These are phyloP conservation scores for Willisornis vidua DNA, from an alignment of 2,113 vertebrate species.

Conservation along the genomic window DNA sequence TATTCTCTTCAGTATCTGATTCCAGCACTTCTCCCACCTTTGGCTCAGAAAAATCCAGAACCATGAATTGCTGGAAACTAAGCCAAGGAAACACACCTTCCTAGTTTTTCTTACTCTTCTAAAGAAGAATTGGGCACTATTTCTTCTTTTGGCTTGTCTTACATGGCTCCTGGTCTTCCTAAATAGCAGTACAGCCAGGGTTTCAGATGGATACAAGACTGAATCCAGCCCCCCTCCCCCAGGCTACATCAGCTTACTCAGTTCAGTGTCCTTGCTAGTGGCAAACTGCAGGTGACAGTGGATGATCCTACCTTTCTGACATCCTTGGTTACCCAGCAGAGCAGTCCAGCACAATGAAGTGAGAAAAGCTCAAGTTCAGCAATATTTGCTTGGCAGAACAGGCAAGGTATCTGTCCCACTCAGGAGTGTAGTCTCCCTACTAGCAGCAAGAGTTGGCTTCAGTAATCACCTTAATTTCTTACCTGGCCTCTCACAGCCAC, in stretches of 20 bases:
- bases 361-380: background rate
- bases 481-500: background rate
- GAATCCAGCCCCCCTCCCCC: background rate
- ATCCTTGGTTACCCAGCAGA: background rate
- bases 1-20: background rate
- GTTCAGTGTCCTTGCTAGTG: background rate
- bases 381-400: background rate
- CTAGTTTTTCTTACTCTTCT: background rate
- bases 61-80: background rate
- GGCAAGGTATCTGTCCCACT: background rate
- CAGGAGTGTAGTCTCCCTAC: background rate
- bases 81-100: background rate
- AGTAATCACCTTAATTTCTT: background rate
- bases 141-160: background rate
- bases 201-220: background rate
- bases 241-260: background rate
- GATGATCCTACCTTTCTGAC: background rate
- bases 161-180: background rate
- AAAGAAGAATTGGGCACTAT: background rate
- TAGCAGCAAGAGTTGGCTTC: background rate
- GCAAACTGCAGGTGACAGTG: background rate
- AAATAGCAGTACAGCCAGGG: background rate
- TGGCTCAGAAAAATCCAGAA: background rate
- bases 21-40: background rate
- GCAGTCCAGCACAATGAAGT: background rate